phyloP scores from a whole-genome alignment of 2,888 invertebrate species.

The Drosophila siamana region DNA sequence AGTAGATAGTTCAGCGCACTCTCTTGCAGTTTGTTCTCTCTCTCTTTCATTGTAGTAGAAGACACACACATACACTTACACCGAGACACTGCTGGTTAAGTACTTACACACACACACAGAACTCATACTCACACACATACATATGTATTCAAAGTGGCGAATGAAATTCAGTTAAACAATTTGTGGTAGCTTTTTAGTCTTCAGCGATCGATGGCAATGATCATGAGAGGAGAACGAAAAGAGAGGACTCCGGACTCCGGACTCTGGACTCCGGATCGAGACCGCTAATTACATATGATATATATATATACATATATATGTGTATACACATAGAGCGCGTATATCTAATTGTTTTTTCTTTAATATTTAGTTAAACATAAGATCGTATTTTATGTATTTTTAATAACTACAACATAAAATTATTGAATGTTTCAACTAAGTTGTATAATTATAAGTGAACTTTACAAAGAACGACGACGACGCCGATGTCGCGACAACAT shows the following conservation, averaged over 20 bases:
- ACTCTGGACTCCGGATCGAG: neutral
- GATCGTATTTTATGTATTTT: conserved; percentile 77
- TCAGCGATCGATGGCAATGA: conserved; percentile 30
- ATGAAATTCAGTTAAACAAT: conserved; percentile 72
- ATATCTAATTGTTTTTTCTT: conserved; percentile 69
- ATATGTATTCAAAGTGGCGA: conserved; percentile 51
- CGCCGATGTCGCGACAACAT: conserved; percentile 51
- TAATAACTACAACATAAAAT: conserved; percentile 59
- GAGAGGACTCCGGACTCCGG: too few relatives aligned
- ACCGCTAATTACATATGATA: neutral
- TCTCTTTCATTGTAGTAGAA: conserved; percentile 21
- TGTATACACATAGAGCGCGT: conserved; percentile 5
- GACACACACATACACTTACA: neutral
- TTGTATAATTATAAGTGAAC: conserved; percentile 79
- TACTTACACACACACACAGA: conserved; percentile 4
- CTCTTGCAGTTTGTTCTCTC: neutral
- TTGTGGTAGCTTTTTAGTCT: conserved; percentile 66
- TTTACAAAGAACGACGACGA: conserved; percentile 42
- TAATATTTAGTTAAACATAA: conserved; percentile 67
- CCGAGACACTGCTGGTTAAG: neutral
- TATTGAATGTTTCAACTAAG: conserved; percentile 81
- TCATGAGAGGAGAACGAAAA: conserved; percentile 6
- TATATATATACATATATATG: conserved; percentile 2
- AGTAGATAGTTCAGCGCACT: conserved; percentile 32
- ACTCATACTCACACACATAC: neutral